Conservation (phyloP, 2,888 invertebrate species). For the Drosophila affinis region DNA sequence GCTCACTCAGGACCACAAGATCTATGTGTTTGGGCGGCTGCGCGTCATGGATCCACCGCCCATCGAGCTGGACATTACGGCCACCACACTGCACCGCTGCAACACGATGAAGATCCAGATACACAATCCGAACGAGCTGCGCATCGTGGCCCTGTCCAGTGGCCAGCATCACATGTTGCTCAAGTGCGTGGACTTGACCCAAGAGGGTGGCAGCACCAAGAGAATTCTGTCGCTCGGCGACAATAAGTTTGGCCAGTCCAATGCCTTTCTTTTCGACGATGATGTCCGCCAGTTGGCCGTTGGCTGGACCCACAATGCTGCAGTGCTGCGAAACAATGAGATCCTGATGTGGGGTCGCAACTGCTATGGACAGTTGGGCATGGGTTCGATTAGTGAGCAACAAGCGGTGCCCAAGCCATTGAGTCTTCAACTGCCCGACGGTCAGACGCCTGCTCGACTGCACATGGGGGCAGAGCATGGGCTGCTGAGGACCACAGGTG, state of each 20-base stretch:
- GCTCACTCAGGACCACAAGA: constrained; percentile 78
- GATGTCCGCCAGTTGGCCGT: constrained; percentile 85
- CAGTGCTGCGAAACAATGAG: constrained; percentile 86
- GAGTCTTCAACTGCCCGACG: constrained; percentile 55
- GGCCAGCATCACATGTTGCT: constrained; percentile 90
- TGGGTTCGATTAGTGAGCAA: constrained; percentile 79
- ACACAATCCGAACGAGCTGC: constrained; percentile 80
- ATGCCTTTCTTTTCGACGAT: constrained; percentile 85
- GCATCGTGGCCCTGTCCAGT: constrained; percentile 87
- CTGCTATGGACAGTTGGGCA: constrained; percentile 91
- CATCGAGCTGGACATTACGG: constrained; percentile 75
- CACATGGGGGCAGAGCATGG: constrained; percentile 92
- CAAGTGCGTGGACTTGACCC: constrained; percentile 59
- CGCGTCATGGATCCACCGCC: constrained; percentile 77
- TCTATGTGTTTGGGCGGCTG: constrained; percentile 82
- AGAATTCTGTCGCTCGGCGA: constrained; percentile 90
- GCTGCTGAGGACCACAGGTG: constrained; percentile 87
- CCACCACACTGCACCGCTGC: constrained; percentile 77
- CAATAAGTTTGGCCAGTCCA: constrained; percentile 91
- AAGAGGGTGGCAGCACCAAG: constrained; percentile 52
- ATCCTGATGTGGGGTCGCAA: constrained; percentile 92
- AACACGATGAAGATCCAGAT: constrained; percentile 76
- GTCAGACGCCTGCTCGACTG: constrained; percentile 65
- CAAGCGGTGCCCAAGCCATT: constrained; percentile 76
- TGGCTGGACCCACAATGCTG: constrained; percentile 92